A percentile compares a stretch with the other conserved stretches of the same genome.
Conservation (phyloP, 2,113 vertebrate genomes). For the Aleadryas rufinucha region DNA sequence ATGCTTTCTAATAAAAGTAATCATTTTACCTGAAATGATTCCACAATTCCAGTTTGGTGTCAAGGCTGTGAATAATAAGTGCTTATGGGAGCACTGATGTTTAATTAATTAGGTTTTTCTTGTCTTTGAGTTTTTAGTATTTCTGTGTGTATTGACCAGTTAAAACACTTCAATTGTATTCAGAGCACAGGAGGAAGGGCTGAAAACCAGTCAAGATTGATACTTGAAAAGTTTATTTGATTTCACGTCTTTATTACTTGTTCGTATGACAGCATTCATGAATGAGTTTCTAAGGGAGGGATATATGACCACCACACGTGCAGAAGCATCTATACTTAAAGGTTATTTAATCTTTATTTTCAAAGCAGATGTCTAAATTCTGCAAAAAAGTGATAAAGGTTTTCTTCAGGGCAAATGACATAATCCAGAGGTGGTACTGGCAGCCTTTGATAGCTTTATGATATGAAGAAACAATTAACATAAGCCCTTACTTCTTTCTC, state of each 20-base stretch:
- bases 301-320: neutral
- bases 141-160: neutral
- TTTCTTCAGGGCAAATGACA: neutral
- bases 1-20: neutral
- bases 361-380: neutral
- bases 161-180: neutral
- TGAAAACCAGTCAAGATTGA: neutral
- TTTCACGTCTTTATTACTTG: neutral
- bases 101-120: neutral
- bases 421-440: neutral
- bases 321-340: neutral
- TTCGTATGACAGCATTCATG: neutral
- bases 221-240: neutral
- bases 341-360: neutral
- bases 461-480: neutral
- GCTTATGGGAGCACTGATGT: neutral
- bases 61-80: neutral
- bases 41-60: neutral
- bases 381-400: neutral
- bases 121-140: neutral
- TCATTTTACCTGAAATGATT: neutral
- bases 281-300: neutral
- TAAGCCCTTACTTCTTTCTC: neutral
- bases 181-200: neutral
- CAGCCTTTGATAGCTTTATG: neutral